A percentile compares a stretch with the other conserved stretches of the same genome.
phyloP scores from a whole-genome alignment of 2,888 invertebrate genomes.

The Ceratothoa steindachneri region DNA sequence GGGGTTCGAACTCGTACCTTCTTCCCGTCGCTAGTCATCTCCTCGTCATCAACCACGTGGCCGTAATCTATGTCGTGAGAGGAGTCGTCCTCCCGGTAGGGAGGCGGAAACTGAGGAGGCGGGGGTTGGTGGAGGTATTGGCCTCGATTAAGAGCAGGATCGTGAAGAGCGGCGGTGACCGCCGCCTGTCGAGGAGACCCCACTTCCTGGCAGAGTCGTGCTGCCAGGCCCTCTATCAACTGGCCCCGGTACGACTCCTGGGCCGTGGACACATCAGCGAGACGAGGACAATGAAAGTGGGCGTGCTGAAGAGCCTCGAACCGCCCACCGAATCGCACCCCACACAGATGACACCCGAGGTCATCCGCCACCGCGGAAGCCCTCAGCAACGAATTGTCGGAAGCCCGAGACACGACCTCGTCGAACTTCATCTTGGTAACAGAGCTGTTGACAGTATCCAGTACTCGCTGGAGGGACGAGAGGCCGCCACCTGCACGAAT shows the following conservation, averaged over 20 bases:
- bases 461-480: constrained; percentile 64
- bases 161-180: too few species aligned
- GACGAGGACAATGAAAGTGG: constrained; percentile 31
- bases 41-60: constrained; percentile 50
- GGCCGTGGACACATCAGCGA: constrained; percentile 53
- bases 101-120: constrained; percentile 50
- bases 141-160: constrained; percentile 9
- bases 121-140: constrained; percentile 53
- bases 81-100: constrained; percentile 55
- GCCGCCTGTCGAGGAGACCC: constrained; percentile 27
- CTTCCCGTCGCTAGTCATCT: constrained; percentile 48
- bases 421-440: constrained; percentile 70
- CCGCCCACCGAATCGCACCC: constrained; percentile 24
- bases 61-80: constrained; percentile 38
- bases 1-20: constrained; percentile 76
- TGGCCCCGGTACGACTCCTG: constrained; percentile 36
- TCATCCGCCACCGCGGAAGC: constrained; percentile 34
- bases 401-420: constrained; percentile 58
- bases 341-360: constrained; percentile 36
- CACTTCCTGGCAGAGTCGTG: constrained; percentile 31
- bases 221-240: constrained; percentile 44
- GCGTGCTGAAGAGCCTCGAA: constrained; percentile 32
- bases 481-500: constrained; percentile 34
- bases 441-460: constrained; percentile 70
- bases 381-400: constrained; percentile 58